Evolutionary conservation across 2,888 invertebrate species (phyloP).

Genomic region (Caenorhabditis uteleia): DNA sequence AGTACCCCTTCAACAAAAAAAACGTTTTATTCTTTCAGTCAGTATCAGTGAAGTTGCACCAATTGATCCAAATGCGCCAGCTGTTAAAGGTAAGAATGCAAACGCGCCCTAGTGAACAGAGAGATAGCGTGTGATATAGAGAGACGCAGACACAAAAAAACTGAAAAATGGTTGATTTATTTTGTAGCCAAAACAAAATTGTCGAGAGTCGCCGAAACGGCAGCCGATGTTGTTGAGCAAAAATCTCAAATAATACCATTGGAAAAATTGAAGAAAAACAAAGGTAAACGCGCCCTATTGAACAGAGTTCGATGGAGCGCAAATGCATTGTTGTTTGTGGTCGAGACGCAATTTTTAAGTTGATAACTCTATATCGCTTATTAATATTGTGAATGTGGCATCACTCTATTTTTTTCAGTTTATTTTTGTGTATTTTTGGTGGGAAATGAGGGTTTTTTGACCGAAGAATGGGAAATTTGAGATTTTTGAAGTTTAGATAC

Average conservation of each 20-base stretch:
- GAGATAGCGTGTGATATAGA: no score
- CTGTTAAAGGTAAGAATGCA: constrained; percentile 29
- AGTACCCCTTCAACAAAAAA: not conserved
- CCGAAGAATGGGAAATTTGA: no score
- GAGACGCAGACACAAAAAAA: no score
- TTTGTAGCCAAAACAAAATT: constrained; percentile 32
- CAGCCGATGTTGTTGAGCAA: constrained; percentile 15
- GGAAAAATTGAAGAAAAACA: constrained; percentile 45
- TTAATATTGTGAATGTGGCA: not conserved
- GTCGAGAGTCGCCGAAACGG: constrained; percentile 25
- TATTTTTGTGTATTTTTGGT: not conserved
- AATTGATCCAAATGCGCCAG: constrained; percentile 15
- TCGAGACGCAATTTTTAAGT: not conserved
- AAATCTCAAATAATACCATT: constrained; percentile 34
- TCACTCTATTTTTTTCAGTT: not conserved
- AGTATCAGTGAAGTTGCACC: constrained; percentile 53
- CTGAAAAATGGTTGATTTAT: not conserved
- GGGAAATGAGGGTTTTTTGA: no score
- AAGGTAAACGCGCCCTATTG: constrained; percentile 26
- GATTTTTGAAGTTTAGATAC: no score
- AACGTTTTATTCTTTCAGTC: constrained; percentile 53
- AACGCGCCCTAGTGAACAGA: no score
- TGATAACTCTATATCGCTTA: no score
- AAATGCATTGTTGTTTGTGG: no score
- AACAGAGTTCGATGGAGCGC: no score